Conservation (phyloP, 2,113 vertebrate genomes). For the Ctenodactylus gundi region DNA sequence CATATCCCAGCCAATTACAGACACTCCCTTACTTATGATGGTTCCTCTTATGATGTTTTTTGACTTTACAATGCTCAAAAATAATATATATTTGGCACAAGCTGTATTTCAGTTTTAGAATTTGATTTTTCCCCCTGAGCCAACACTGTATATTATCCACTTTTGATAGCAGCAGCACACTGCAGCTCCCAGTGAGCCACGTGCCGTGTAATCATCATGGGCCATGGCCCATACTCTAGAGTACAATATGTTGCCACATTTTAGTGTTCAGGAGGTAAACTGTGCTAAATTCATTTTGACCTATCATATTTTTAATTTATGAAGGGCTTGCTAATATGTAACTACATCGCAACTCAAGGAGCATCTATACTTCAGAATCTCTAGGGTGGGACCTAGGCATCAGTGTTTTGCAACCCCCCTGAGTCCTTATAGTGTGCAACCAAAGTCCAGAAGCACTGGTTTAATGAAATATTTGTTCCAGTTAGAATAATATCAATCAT, state of each 20-base stretch:
- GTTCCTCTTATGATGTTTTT: not conserved
- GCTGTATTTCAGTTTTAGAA: not conserved
- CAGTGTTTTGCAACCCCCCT: not conserved
- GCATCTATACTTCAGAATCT: not conserved
- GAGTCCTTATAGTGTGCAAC: not conserved
- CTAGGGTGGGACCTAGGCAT: not conserved
- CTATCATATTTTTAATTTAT: not conserved
- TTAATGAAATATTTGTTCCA: not conserved
- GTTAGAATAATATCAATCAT: not conserved
- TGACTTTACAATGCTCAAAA: not conserved
- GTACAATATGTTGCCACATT: not conserved
- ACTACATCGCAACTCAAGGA: not conserved
- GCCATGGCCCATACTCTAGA: no score
- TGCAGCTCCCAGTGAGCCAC: no score
- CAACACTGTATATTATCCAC: not conserved
- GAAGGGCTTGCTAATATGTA: not conserved
- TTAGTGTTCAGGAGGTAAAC: no score
- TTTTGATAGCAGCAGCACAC: not conserved
- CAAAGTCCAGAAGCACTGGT: not conserved
- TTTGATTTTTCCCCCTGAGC: not conserved
- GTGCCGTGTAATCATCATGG: no score
- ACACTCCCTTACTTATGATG: not conserved
- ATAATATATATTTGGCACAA: not conserved
- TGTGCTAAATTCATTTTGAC: not conserved
- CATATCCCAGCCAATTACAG: not conserved